Evolutionary conservation across 2,888 invertebrate species (phyloP).

Genomic region (Parasteatoda lunata): DNA sequence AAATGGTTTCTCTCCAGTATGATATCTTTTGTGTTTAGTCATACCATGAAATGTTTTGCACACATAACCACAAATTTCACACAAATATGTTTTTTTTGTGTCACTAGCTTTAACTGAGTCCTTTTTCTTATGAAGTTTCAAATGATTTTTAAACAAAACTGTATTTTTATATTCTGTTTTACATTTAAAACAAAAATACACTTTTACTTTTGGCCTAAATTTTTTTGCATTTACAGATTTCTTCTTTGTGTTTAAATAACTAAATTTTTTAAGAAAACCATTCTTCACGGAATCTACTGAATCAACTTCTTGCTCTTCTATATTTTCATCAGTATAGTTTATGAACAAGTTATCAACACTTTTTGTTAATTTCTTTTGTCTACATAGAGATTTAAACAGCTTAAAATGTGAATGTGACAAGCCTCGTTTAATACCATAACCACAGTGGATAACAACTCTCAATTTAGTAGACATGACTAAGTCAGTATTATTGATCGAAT

Average conservation of each 20-base stretch:
- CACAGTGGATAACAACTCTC: slow-evolving; percentile 16
- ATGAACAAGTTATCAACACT: too few relatives aligned
- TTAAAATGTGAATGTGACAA: background rate
- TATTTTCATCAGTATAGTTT: too few relatives aligned
- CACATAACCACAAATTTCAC: slow-evolving; percentile 69
- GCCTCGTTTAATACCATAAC: slow-evolving; percentile 26
- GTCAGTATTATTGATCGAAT: slow-evolving; percentile 8
- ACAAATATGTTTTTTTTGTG: slow-evolving; percentile 51
- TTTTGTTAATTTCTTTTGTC: too few relatives aligned
- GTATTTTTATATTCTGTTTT: too few relatives aligned
- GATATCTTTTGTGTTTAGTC: slow-evolving; percentile 73
- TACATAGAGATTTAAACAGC: background rate
- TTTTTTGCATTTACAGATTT: too few relatives aligned
- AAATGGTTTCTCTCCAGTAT: slow-evolving; percentile 73
- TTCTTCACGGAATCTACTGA: too few relatives aligned
- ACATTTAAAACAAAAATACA: too few relatives aligned
- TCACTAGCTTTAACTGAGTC: too few relatives aligned
- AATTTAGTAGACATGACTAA: slow-evolving; percentile 14
- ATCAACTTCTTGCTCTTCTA: too few relatives aligned
- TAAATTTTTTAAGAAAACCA: too few relatives aligned
- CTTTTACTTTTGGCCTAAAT: too few relatives aligned
- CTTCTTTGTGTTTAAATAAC: too few relatives aligned
- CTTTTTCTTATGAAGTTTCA: background rate
- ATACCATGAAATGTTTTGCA: slow-evolving; percentile 73
- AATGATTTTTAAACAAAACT: slow-evolving; percentile 68